phyloP scores from a whole-genome alignment of 1,140 invertebrate species.

The Brachionus angularis region DNA sequence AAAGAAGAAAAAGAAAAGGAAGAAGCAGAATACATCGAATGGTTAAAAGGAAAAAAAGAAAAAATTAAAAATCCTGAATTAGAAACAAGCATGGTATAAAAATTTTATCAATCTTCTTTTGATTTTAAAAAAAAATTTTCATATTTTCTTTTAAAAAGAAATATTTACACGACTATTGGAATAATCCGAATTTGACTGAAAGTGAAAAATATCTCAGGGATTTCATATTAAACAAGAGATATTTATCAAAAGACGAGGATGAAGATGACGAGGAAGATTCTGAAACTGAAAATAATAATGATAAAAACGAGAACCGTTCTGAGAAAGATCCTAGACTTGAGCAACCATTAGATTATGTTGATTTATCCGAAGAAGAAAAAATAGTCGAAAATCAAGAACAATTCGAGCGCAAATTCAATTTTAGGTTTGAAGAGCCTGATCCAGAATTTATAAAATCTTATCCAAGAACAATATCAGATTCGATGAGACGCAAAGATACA shows the following conservation, averaged over 20 bases:
- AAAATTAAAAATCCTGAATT: conserved; percentile 61
- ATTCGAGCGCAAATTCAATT: conserved; percentile 93
- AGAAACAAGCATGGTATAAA: conserved; percentile 23
- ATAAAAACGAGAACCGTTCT: background rate
- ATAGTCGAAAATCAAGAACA: conserved; percentile 74
- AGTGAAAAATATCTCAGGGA: conserved; percentile 84
- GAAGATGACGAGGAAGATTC: conserved; percentile 61
- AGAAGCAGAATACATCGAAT: conserved; percentile 71
- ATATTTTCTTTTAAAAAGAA: conserved; percentile 53
- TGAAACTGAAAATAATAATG: background rate
- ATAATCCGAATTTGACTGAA: conserved; percentile 68
- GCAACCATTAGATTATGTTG: conserved; percentile 67
- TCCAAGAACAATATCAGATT: conserved; percentile 78
- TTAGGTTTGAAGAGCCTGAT: conserved; percentile 92
- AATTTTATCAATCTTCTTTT: too few relatives aligned
- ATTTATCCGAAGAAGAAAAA: conserved; percentile 74
- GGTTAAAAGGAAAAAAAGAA: conserved; percentile 72
- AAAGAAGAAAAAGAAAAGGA: conserved; percentile 58
- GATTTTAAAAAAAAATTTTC: background rate
- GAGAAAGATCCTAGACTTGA: conserved; percentile 65
- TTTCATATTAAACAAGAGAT: conserved; percentile 83
- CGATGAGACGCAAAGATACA: conserved; percentile 74
- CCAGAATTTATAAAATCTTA: conserved; percentile 85
- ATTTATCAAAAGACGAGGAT: conserved; percentile 59
- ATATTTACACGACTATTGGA: conserved; percentile 78